Conservation (phyloP, 2,797 vertebrate genomes). For the Paguma larvata region DNA sequence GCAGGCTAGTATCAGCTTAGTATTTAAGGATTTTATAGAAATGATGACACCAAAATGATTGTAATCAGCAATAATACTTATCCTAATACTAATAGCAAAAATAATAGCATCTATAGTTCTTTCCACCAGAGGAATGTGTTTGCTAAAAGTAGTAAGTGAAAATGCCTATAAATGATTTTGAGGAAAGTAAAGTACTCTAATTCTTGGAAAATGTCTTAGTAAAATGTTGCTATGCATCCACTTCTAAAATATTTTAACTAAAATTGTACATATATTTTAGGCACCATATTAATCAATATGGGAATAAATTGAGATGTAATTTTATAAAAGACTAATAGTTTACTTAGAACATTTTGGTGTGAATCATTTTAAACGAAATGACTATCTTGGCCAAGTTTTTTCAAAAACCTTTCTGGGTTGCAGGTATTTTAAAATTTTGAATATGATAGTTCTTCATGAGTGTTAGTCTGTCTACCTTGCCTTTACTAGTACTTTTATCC, state of each 20-base stretch:
- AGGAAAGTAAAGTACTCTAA: neutral
- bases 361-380: neutral
- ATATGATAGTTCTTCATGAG: neutral
- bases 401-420: neutral
- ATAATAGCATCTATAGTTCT: slow-evolving; percentile 10
- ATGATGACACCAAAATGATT: slow-evolving; percentile 19
- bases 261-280: neutral
- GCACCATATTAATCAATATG: neutral
- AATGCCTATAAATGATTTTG: neutral
- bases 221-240: neutral
- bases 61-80: neutral
- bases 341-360: slow-evolving; percentile 20
- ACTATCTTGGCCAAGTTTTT: neutral
- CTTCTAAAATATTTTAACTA: neutral
- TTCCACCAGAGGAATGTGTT: neutral
- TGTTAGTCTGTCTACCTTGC: neutral
- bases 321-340: neutral
- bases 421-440: neutral
- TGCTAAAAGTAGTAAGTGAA: neutral
- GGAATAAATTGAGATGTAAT: neutral
- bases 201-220: neutral
- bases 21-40: neutral
- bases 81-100: neutral
- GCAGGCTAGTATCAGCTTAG: neutral
- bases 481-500: neutral